phyloP scores from a whole-genome alignment of 2,113 vertebrate genomes.

The Oreamnos americanus region DNA sequence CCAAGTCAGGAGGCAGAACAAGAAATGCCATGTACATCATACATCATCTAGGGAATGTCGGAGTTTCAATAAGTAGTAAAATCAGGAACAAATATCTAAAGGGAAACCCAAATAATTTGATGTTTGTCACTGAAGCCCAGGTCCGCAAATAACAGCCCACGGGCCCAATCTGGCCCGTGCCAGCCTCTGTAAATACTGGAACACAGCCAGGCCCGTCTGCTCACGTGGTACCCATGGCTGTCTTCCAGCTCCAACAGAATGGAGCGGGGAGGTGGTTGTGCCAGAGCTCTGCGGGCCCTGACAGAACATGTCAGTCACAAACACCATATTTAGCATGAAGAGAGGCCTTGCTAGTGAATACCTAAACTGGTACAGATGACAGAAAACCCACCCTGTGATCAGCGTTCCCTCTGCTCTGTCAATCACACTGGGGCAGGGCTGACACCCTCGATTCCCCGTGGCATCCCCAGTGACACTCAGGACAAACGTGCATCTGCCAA shows the following conservation, averaged over 20 bases:
- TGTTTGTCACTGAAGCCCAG: not conserved
- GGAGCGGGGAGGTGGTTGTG: fast-evolving
- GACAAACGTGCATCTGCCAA: not conserved
- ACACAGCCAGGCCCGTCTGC: not conserved
- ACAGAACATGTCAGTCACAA: not conserved
- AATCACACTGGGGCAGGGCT: no score
- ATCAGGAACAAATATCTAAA: not conserved
- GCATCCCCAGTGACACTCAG: not conserved
- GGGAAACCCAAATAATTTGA: not conserved
- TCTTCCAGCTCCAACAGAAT: not conserved
- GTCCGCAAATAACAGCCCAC: not conserved
- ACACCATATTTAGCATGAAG: not conserved
- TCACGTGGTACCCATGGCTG: not conserved
- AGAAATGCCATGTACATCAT: not conserved
- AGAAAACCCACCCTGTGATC: not conserved
- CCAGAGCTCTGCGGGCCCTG: fast-evolving
- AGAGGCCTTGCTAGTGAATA: not conserved
- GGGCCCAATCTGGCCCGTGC: not conserved
- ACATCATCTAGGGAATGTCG: not conserved
- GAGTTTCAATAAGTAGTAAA: not conserved
- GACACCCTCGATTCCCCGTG: not conserved
- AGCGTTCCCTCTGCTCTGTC: not conserved
- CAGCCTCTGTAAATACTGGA: not conserved
- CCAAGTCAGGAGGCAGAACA: not conserved
- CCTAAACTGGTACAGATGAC: not conserved